Evolutionary conservation across 2,888 invertebrate genomes (phyloP).

Genomic region (Microchrysa polita): DNA sequence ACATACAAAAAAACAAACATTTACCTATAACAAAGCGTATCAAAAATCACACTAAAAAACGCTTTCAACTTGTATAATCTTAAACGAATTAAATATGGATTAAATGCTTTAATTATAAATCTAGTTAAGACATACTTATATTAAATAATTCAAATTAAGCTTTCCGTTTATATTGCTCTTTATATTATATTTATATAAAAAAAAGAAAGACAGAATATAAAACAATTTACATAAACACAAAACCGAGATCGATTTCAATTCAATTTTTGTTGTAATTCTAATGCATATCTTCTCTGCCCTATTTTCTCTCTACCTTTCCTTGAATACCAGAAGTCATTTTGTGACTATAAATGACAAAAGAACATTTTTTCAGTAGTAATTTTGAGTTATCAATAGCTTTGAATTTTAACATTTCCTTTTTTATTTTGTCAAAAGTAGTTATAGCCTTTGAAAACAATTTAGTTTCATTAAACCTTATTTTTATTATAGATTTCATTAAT

Average conservation of each 20-base stretch:
- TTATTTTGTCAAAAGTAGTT: background rate
- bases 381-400: background rate
- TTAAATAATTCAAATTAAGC: background rate
- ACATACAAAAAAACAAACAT: background rate
- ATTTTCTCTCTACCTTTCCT: conserved; percentile 22
- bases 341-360: background rate
- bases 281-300: conserved; percentile 29
- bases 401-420: background rate
- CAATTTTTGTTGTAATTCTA: conserved; percentile 3
- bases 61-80: conserved; percentile 10
- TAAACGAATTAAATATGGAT: conserved; percentile 5
- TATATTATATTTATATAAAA: conserved; percentile 35
- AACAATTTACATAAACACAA: background rate
- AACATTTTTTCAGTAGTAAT: background rate
- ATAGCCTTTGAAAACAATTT: background rate
- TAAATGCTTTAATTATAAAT: conserved; percentile 30
- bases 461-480: too few species aligned
- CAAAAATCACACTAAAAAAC: conserved; percentile 3
- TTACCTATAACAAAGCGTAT: too few species aligned
- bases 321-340: too few species aligned
- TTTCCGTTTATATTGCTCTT: conserved; percentile 24
- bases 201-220: too few species aligned
- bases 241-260: conserved; percentile 11
- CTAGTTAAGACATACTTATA: conserved; percentile 20
- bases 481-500: too few species aligned